Evolutionary conservation across 2,888 invertebrate genomes (phyloP).

Genomic region (Criorhina ranunculi): DNA sequence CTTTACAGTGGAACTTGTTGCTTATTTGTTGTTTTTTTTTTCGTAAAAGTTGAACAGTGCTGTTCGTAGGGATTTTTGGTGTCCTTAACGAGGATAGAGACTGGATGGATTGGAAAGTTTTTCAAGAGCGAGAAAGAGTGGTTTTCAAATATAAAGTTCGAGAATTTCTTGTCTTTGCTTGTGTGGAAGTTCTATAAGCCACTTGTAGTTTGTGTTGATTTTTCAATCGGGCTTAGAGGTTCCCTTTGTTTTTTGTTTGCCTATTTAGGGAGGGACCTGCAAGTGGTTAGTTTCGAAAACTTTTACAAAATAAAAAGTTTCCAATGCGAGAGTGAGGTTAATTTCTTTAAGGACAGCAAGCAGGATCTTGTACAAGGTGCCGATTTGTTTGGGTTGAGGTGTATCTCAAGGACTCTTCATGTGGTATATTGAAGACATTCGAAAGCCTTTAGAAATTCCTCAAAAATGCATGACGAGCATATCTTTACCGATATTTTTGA

Average conservation of each 20-base stretch:
- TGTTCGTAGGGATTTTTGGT: not conserved
- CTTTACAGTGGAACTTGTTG: slow-evolving; percentile 8
- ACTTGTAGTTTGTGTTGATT: slow-evolving; percentile 24
- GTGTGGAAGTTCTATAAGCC: slow-evolving; percentile 15
- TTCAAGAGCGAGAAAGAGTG: slow-evolving; percentile 2
- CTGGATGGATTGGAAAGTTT: slow-evolving; percentile 43
- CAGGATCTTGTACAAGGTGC: too few species aligned
- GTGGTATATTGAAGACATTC: too few species aligned
- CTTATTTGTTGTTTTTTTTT: not conserved
- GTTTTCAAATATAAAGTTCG: slow-evolving; percentile 12
- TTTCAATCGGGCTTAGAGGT: slow-evolving; percentile 15
- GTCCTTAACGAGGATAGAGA: slow-evolving; percentile 5
- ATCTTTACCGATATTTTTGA: too few species aligned
- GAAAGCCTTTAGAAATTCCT: too few species aligned
- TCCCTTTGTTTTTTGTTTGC: slow-evolving; percentile 7
- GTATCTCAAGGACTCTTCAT: too few species aligned
- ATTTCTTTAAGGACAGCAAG: too few species aligned
- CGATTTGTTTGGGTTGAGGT: too few species aligned
- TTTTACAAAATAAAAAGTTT: too few species aligned
- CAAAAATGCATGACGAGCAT: too few species aligned
- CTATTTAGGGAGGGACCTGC: not conserved
- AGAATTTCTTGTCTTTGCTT: slow-evolving; percentile 6
- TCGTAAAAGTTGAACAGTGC: not conserved
- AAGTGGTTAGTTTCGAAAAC: not conserved
- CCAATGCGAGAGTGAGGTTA: too few species aligned